Evolutionary conservation across 1,140 invertebrate genomes (phyloP).

Genomic region (Diachasma alloeum): DNA sequence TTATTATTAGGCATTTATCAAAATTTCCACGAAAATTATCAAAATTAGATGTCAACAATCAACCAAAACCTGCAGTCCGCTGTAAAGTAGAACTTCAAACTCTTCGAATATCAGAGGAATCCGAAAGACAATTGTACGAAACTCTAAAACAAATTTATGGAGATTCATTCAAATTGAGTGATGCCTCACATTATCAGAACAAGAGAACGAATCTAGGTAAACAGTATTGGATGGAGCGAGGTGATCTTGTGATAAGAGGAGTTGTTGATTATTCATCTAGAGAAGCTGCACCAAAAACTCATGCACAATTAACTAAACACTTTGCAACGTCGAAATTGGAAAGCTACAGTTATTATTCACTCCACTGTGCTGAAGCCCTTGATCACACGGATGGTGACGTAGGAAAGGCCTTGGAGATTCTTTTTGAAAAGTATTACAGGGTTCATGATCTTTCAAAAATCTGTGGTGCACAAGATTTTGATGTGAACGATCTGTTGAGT

Average conservation of each 20-base stretch:
- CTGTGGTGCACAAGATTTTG: slow-evolving; percentile 50
- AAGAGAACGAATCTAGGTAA: slow-evolving; percentile 72
- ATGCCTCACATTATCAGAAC: slow-evolving; percentile 67
- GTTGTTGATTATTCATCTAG: slow-evolving; percentile 71
- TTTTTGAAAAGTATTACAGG: slow-evolving; percentile 76
- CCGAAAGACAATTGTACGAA: slow-evolving; percentile 74
- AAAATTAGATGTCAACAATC: neutral
- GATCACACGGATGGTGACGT: slow-evolving; percentile 70
- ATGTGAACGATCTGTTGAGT: slow-evolving; percentile 67
- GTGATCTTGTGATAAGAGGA: slow-evolving; percentile 76
- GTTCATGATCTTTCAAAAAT: slow-evolving; percentile 52
- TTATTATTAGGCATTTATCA: neutral
- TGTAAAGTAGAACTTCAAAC: slow-evolving; percentile 78
- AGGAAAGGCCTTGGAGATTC: slow-evolving; percentile 72
- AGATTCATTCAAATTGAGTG: slow-evolving; percentile 64
- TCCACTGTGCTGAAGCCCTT: slow-evolving; percentile 78
- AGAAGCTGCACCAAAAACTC: slow-evolving; percentile 62
- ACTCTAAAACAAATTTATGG: slow-evolving; percentile 77
- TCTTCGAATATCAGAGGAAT: slow-evolving; percentile 70
- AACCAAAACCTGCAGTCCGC: slow-evolving; percentile 5
- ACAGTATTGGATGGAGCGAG: slow-evolving; percentile 77
- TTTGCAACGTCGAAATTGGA: slow-evolving; percentile 77
- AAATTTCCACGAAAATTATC: slow-evolving; percentile 10
- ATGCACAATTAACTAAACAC: slow-evolving; percentile 70
- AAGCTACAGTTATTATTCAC: slow-evolving; percentile 73